phyloP scores from a whole-genome alignment of 2,797 vertebrate species.

The Pampus argenteus region DNA sequence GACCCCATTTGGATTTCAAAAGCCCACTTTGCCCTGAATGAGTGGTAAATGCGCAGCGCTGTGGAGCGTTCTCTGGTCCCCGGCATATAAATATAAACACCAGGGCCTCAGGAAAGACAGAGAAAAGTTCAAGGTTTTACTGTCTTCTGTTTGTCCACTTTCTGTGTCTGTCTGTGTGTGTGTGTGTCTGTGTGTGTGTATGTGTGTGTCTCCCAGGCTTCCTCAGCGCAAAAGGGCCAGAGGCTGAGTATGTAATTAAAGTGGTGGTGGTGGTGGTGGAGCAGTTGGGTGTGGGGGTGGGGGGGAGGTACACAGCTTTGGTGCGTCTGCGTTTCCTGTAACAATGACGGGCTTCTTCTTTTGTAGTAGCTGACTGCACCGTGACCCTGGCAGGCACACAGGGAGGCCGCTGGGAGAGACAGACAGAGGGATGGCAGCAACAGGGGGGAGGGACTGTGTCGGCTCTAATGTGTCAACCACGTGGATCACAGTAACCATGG shows the following conservation, averaged over 20 bases:
- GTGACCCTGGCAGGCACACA: constrained; percentile 77
- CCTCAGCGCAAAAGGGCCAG: constrained; percentile 27
- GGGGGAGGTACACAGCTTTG: constrained; percentile 29
- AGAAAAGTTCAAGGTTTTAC: constrained; percentile 29
- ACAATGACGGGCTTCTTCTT: constrained; percentile 75
- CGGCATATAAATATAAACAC: constrained; percentile 51
- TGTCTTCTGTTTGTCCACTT: constrained; percentile 32
- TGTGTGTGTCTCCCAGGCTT: constrained; percentile 36
- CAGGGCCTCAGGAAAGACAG: background rate
- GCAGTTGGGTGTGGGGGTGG: background rate
- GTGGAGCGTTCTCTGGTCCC: constrained; percentile 8
- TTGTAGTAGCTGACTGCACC: constrained; percentile 80
- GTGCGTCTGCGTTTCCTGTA: constrained; percentile 78
- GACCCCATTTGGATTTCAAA: constrained; percentile 54
- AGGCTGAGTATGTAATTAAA: constrained; percentile 72
- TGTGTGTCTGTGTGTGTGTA: constrained; percentile 13
- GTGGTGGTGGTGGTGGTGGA: constrained; percentile 15
- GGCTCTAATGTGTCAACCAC: constrained; percentile 74
- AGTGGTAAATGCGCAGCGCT: constrained; percentile 6
- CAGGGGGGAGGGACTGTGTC: constrained; percentile 49
- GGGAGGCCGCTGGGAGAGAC: constrained; percentile 60
- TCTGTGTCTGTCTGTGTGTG: background rate
- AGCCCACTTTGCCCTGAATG: constrained; percentile 30
- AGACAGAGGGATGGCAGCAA: constrained; percentile 25
- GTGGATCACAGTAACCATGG: constrained; percentile 84